These are phyloP conservation scores for Apoda limacodes DNA, from an alignment of 2,888 invertebrate genomes.

Conservation along the genomic window DNA sequence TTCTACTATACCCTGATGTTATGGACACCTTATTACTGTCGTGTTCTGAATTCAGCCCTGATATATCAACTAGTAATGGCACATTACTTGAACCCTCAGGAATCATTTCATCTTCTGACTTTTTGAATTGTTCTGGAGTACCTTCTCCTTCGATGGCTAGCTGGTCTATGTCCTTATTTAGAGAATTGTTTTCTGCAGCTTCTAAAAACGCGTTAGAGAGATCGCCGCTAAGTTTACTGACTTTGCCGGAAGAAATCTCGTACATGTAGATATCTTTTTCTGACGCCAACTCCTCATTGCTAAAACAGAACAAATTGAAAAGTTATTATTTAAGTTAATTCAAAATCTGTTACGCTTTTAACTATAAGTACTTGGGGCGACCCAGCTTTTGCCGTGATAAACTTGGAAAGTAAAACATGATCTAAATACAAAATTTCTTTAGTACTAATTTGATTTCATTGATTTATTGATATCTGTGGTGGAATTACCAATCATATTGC, in stretches of 20 bases:
- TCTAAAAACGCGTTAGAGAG: conserved; percentile 87
- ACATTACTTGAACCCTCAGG: conserved; percentile 60
- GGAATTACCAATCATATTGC: too few species aligned
- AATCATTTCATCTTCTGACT: conserved; percentile 30
- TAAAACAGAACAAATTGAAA: too few species aligned
- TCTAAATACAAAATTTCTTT: too few species aligned
- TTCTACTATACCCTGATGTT: conserved; percentile 66
- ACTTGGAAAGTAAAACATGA: too few species aligned
- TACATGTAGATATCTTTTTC: conserved; percentile 90
- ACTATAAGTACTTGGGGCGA: too few species aligned
- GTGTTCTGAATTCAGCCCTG: conserved; percentile 50
- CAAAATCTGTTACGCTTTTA: too few species aligned
- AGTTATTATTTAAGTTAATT: too few species aligned
- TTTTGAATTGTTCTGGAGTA: conserved; percentile 48
- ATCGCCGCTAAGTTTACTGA: conserved; percentile 84
- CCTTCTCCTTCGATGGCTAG: conserved; percentile 66
- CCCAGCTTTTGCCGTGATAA: too few species aligned
- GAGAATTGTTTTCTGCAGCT: conserved; percentile 87
- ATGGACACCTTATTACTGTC: conserved; percentile 52
- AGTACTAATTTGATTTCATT: too few species aligned
- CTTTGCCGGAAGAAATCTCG: conserved; percentile 78
- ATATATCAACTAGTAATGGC: conserved; percentile 64
- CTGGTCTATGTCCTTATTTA: conserved; percentile 73
- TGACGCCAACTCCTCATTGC: conserved; percentile 52
- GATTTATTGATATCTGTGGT: too few species aligned